These are phyloP conservation scores for Anomalospiza imberbis DNA, from an alignment of 2,797 vertebrate genomes.

Conservation along the genomic window DNA sequence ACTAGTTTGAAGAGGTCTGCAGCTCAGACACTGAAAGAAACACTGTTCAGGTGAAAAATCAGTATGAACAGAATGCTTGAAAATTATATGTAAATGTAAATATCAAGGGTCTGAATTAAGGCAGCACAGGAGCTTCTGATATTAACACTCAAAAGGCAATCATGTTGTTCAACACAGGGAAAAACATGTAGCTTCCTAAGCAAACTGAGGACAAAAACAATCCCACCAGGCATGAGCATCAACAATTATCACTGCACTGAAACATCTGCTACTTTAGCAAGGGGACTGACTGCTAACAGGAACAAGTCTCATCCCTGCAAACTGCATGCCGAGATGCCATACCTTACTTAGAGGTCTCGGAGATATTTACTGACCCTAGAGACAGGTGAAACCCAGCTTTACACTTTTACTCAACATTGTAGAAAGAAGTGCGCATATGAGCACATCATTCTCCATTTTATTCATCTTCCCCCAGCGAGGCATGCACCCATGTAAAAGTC, in stretches of 20 bases:
- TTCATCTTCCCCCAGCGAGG: accelerated
- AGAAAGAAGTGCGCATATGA: background rate
- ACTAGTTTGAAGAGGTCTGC: background rate
- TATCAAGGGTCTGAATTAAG: background rate
- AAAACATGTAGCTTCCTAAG: background rate
- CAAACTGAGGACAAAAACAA: background rate
- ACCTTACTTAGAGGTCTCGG: background rate
- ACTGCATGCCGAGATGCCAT: accelerated
- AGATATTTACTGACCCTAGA: background rate
- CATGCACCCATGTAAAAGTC: background rate
- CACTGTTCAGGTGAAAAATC: background rate
- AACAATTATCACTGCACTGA: background rate
- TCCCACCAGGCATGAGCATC: background rate
- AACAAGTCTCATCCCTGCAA: background rate
- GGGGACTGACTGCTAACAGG: background rate
- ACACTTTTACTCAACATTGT: background rate
- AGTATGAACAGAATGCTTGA: background rate
- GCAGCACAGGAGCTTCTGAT: background rate
- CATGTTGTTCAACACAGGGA: background rate
- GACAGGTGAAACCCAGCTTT: background rate
- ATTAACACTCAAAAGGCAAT: background rate
- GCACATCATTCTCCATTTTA: background rate
- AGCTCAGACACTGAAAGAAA: background rate
- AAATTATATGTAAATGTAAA: background rate
- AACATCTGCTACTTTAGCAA: background rate